A percentile compares a stretch with the other conserved stretches of the same genome.
phyloP scores from a whole-genome alignment of 2,888 invertebrate species.

The Scaptomyza parva region DNA sequence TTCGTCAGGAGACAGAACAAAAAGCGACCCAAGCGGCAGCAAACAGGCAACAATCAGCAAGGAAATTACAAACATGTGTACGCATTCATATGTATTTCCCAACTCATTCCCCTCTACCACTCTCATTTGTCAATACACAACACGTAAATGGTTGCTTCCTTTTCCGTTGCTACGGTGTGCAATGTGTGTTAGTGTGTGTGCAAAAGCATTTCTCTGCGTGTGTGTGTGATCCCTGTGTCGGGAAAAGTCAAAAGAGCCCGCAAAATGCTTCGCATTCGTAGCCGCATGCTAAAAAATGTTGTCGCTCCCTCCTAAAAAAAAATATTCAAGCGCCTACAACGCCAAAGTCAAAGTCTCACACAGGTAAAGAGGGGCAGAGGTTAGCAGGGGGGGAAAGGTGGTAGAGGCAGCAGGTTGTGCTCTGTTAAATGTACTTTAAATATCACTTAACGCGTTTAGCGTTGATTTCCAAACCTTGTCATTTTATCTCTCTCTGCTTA shows the following conservation, averaged over 20 bases:
- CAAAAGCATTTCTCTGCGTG: slow-evolving; percentile 38
- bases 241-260: slow-evolving; percentile 30
- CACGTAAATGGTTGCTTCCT: slow-evolving; percentile 30
- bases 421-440: slow-evolving; percentile 78
- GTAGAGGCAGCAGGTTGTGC: slow-evolving; percentile 32
- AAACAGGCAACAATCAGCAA: slow-evolving; percentile 66
- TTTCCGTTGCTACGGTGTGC: slow-evolving; percentile 47
- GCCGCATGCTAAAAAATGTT: slow-evolving; percentile 32
- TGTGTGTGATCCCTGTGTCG: slow-evolving; percentile 46
- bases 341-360: slow-evolving; percentile 20
- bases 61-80: slow-evolving; percentile 78
- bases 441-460: slow-evolving; percentile 77
- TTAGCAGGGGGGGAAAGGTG: neutral
- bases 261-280: slow-evolving; percentile 53
- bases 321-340: slow-evolving; percentile 23
- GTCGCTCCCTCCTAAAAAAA: slow-evolving; percentile 11
- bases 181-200: slow-evolving; percentile 17
- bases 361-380: neutral
- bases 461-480: slow-evolving; percentile 66
- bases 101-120: neutral
- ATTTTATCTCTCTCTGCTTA: slow-evolving; percentile 70
- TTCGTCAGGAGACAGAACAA: slow-evolving; percentile 7
- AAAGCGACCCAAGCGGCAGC: slow-evolving; percentile 33
- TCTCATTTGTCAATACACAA: slow-evolving; percentile 67
- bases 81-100: slow-evolving; percentile 23